Base-by-base conservation (phyloP, 2,113 vertebrate genomes). In the Malurus cyaneus region DNA sequence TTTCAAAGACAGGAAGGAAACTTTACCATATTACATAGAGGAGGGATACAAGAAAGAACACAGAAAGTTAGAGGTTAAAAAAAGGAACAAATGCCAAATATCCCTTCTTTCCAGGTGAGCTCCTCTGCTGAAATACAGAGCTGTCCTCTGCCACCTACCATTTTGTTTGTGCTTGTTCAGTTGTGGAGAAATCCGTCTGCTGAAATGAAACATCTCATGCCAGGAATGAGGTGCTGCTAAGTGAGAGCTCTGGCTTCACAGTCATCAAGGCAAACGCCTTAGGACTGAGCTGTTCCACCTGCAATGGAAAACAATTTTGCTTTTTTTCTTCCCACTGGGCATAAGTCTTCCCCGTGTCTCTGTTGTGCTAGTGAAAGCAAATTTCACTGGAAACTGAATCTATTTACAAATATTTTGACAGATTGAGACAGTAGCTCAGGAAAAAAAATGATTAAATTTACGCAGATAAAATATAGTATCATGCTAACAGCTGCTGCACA, bases 391-490 rank as follows among this genome's bases (percentile, higher is more conserved):
- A 93, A 96, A 94, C 77, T 36, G 80, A 94, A 91, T 61, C 89
- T 32, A 85, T 92, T 96, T 92, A 94, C 86, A 95, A 96, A 96
- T 88, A 92, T 91, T 96, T 97, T 96, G 94, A 91, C 92, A 94
- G 54, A 93, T 29, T 89, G 78, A 92, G 89, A 86, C 78, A 89
- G 86, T 86, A 93, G 18, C 78, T 95, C 42, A 36, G 44, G 47
- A 92, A 86, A 87, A 87, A 76, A 90, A 81, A 72, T 57, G 23
- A 95, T 91, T 93, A 89, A 96, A 66, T 72, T n/a, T 32, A 92
- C 60, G 74, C 94, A 95, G 84, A 93, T 91, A 94, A 95, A 96
- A 93, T 62, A 66, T 2, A 89, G 70, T 77, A 74, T 77, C 83
- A 77, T 72, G 71, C 56, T 74, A 96, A 91, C 89, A 96, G 86